A percentile compares a stretch with the other conserved stretches of the same genome.
Evolutionary conservation across 2,888 invertebrate genomes (phyloP).

Genomic region (Thymelicus lineola): DNA sequence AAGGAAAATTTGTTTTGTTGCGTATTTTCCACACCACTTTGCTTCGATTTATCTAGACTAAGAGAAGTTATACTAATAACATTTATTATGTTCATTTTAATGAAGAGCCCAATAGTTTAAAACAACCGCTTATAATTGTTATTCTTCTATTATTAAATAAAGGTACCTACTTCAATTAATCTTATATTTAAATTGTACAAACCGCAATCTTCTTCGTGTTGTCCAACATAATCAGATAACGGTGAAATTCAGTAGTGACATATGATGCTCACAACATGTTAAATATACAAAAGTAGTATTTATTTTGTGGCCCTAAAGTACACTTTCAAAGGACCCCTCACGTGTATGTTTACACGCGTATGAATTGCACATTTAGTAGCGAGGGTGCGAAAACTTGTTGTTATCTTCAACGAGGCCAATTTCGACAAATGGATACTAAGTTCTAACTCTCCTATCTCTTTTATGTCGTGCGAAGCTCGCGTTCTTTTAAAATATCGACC

Average conservation of each 20-base stretch:
- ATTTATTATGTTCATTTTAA: too few species aligned
- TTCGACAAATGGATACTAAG: constrained; percentile 85
- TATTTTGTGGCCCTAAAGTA: constrained; percentile 46
- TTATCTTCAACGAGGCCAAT: constrained; percentile 84
- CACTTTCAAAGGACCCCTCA: constrained; percentile 35
- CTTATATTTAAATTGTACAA: too few species aligned
- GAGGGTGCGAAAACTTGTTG: constrained; percentile 85
- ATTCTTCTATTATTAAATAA: too few species aligned
- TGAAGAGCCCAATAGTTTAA: too few species aligned
- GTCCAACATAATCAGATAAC: constrained; percentile 76
- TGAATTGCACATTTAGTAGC: constrained; percentile 83
- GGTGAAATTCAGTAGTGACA: constrained; percentile 70
- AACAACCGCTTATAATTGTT: too few species aligned
- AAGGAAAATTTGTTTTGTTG: too few species aligned
- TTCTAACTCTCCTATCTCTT: constrained; percentile 82
- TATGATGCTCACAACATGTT: constrained; percentile 58
- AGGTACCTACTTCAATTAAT: too few species aligned
- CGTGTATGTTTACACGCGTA: constrained; percentile 72
- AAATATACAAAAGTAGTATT: constrained; percentile 23
- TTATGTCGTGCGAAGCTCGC: constrained; percentile 72
- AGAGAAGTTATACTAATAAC: too few species aligned
- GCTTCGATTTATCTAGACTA: too few species aligned
- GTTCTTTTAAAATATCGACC: constrained; percentile 82
- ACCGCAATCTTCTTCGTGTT: constrained; percentile 46
- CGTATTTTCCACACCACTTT: too few species aligned